Percentiles rank a stretch among this genome's conserved stretches.
Evolutionary conservation across 2,113 vertebrate species (phyloP).

Genomic region (Triplophysa dalaica): DNA sequence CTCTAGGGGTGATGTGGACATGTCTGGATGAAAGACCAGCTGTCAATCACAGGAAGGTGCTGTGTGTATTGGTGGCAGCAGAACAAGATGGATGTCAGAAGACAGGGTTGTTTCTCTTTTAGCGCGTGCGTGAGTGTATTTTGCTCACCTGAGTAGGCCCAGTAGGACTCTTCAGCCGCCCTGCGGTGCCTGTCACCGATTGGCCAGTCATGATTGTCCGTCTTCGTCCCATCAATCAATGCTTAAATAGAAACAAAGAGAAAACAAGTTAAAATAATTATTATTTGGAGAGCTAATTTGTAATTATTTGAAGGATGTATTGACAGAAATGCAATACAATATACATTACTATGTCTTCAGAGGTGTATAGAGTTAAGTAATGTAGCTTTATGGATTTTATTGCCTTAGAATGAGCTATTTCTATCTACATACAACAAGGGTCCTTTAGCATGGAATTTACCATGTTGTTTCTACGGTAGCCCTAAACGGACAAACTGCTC

Average conservation of each 20-base stretch:
- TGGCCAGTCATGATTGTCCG: constrained; percentile 71
- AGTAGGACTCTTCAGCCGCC: constrained; percentile 86
- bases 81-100: not conserved
- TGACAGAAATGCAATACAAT: too few relatives aligned
- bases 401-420: too few relatives aligned
- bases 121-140: not conserved
- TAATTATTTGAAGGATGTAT: too few relatives aligned
- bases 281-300: too few relatives aligned
- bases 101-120: too few relatives aligned
- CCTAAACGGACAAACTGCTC: too few relatives aligned
- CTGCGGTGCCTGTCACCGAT: constrained; percentile 80
- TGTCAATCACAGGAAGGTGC: constrained; percentile 16
- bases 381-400: too few relatives aligned
- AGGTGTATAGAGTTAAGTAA: too few relatives aligned
- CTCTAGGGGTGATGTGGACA: constrained; percentile 40
- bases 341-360: too few relatives aligned
- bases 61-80: constrained; percentile 10
- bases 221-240: constrained; percentile 82
- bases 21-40: not conserved
- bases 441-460: too few relatives aligned
- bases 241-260: constrained; percentile 66
- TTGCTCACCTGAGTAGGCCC: constrained; percentile 92
- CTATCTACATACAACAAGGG: too few relatives aligned
- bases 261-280: not conserved
- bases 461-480: too few relatives aligned